phyloP scores from a whole-genome alignment of 2,797 vertebrate genomes.

The Takifugu rubripes region DNA sequence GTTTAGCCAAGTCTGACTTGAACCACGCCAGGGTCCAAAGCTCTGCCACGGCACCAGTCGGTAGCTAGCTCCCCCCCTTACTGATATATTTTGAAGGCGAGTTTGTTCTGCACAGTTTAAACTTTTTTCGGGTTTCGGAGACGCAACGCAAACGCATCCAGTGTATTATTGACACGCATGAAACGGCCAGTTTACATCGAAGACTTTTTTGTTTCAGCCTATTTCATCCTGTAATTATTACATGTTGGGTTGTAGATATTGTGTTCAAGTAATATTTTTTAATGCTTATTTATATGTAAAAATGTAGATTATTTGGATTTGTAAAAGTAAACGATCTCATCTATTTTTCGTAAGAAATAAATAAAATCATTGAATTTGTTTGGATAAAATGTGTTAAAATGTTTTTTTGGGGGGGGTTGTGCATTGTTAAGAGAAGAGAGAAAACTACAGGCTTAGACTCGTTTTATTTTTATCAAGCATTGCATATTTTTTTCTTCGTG shows the following conservation, averaged over 20 bases:
- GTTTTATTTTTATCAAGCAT: constrained; percentile 57
- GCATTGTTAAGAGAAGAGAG: not conserved
- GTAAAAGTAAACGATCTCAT: constrained; percentile 52
- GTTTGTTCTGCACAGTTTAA: too few relatives aligned
- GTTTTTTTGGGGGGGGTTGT: not conserved
- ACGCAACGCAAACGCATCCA: too few relatives aligned
- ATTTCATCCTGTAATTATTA: constrained; percentile 24
- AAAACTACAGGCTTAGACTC: constrained; percentile 6
- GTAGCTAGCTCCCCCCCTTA: too few relatives aligned
- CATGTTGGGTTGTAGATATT: constrained; percentile 34
- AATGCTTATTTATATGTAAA: constrained; percentile 72
- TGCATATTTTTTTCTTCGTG: constrained; percentile 71
- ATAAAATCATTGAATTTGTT: constrained; percentile 53
- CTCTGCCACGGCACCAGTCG: too few relatives aligned
- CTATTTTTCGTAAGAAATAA: constrained; percentile 68
- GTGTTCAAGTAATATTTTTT: constrained; percentile 47
- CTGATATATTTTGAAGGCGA: too few relatives aligned
- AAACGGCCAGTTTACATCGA: constrained; percentile 18
- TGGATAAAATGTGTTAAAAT: constrained; percentile 50
- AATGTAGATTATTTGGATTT: constrained; percentile 66
- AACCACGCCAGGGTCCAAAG: too few relatives aligned
- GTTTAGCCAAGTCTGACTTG: too few relatives aligned
- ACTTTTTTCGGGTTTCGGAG: too few relatives aligned
- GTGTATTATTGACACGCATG: not conserved
- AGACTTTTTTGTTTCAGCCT: constrained; percentile 1